Percentiles rank a stretch among this genome's conserved stretches.
These are phyloP conservation scores for Tetheella fluctuosa DNA, from an alignment of 2,888 invertebrate species.

Conservation along the genomic window DNA sequence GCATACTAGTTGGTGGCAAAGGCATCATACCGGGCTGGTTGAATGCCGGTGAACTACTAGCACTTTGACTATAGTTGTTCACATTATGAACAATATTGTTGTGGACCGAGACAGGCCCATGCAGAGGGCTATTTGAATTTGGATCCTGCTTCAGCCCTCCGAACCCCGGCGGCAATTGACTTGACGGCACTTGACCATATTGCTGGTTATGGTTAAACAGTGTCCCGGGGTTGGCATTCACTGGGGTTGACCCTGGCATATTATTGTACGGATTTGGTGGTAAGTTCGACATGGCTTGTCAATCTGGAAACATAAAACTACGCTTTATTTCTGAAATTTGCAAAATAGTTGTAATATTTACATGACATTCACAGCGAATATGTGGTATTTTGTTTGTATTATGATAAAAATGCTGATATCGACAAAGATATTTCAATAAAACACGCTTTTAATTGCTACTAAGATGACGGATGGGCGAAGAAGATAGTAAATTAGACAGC, in stretches of 20 bases:
- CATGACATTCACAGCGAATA: constrained; percentile 19
- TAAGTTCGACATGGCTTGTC: constrained; percentile 77
- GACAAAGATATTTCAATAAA: constrained; percentile 63
- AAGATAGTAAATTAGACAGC: constrained; percentile 34
- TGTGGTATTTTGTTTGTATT: constrained; percentile 54
- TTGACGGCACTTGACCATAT: constrained; percentile 59
- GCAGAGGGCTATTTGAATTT: constrained; percentile 69
- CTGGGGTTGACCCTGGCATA: constrained; percentile 55
- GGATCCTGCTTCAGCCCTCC: constrained; percentile 65
- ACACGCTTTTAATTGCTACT: constrained; percentile 76
- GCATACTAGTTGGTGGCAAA: constrained; percentile 49
- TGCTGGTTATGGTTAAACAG: constrained; percentile 57
- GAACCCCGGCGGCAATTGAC: constrained; percentile 65
- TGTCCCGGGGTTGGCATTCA: constrained; percentile 56
- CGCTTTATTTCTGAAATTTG: constrained; percentile 29
- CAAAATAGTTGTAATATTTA: constrained; percentile 18
- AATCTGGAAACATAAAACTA: constrained; percentile 68
- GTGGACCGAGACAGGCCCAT: constrained; percentile 44
- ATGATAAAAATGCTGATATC: constrained; percentile 58
- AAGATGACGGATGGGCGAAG: constrained; percentile 68
- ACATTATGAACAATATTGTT: constrained; percentile 53
- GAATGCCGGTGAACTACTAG: constrained; percentile 74
- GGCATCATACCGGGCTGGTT: constrained; percentile 67
- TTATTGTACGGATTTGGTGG: constrained; percentile 72
- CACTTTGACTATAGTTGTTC: constrained; percentile 70